A percentile compares a stretch with the other conserved stretches of the same genome.
phyloP scores from a whole-genome alignment of 2,113 vertebrate species.

The Archocentrus centrarchus region DNA sequence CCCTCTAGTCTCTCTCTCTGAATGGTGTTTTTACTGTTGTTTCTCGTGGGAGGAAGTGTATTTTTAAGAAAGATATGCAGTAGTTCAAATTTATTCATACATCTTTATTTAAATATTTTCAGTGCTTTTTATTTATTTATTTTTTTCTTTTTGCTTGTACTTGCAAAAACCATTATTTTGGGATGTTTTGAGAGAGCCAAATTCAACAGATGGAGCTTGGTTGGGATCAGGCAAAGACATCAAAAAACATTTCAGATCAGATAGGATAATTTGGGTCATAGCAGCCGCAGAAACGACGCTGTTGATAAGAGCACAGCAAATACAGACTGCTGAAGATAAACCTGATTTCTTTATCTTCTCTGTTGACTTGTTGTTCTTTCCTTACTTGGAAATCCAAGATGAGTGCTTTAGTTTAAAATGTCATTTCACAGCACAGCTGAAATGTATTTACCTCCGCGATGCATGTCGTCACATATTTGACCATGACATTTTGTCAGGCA shows the following conservation, averaged over 20 bases:
- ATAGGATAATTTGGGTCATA: constrained; percentile 43
- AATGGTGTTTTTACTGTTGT: background rate
- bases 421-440: constrained; percentile 4
- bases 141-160: background rate
- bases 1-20: background rate
- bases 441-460: background rate
- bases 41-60: constrained; percentile 3
- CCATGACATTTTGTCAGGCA: constrained; percentile 11
- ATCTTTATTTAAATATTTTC: constrained; percentile 21
- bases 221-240: background rate
- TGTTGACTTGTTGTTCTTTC: constrained; percentile 1
- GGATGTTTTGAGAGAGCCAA: background rate
- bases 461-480: background rate
- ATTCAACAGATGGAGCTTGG: constrained; percentile 2
- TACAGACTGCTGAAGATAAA: constrained; percentile 31
- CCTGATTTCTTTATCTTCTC: constrained; percentile 3
- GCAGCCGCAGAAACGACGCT: constrained; percentile 11
- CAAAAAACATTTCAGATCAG: constrained; percentile 35
- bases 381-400: background rate
- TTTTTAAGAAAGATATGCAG: constrained; percentile 15
- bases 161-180: constrained; percentile 1
- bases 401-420: background rate
- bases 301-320: constrained; percentile 34
- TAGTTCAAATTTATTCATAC: constrained; percentile 5
- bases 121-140: background rate